These are phyloP conservation scores for Pristionchus entomophagus DNA, from an alignment of 2,888 invertebrate genomes.

Conservation along the genomic window DNA sequence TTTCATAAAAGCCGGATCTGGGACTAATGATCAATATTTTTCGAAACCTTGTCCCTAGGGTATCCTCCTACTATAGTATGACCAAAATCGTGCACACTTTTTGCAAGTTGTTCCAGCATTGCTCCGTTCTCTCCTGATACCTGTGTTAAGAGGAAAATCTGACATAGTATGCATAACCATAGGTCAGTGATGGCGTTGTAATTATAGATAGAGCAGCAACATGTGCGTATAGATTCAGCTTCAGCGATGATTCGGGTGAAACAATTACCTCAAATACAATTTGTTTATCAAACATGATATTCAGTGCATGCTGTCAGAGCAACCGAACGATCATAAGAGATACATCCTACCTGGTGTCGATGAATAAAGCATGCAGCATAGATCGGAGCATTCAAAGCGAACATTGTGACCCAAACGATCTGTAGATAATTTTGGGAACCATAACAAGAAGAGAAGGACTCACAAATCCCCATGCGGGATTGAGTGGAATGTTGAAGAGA, in stretches of 20 bases:
- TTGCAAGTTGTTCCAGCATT: too few species aligned
- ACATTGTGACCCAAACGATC: background rate
- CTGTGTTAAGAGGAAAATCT: background rate
- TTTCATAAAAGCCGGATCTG: too few species aligned
- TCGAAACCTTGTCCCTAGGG: too few species aligned
- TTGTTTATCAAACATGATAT: background rate
- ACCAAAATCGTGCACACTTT: too few species aligned
- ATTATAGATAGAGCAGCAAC: background rate
- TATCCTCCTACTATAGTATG: too few species aligned
- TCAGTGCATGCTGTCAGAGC: background rate
- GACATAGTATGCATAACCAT: background rate
- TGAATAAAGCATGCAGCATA: background rate
- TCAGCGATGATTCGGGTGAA: background rate
- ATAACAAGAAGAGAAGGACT: background rate
- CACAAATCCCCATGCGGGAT: background rate
- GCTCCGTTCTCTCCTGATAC: too few species aligned
- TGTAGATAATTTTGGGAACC: background rate
- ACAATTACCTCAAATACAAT: background rate
- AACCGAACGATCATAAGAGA: background rate
- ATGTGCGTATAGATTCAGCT: background rate
- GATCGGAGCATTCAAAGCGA: background rate
- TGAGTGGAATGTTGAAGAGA: background rate
- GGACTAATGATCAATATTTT: too few species aligned
- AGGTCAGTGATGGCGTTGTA: background rate
- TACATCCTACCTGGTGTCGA: background rate